phyloP scores from a whole-genome alignment of 1,140 invertebrate genomes.

The Micrasema longulum region DNA sequence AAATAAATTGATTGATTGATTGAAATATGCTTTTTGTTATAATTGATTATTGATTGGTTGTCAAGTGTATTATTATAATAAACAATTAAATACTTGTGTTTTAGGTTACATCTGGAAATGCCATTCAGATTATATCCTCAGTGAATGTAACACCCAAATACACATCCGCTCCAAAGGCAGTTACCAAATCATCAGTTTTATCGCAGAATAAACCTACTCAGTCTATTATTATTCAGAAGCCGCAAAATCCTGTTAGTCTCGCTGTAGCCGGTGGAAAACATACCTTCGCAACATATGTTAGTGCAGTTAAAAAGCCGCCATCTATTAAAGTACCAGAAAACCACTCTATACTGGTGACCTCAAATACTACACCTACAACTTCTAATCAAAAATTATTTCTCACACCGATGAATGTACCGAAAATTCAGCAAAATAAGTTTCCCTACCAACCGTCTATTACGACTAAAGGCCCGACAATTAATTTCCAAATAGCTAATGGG shows the following conservation, averaged over 20 bases:
- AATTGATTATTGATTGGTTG: too few species aligned
- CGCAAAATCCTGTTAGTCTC: conserved; percentile 65
- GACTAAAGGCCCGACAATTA: conserved; percentile 65
- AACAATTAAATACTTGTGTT: conserved; percentile 51
- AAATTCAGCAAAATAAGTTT: conserved; percentile 65
- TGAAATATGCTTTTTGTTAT: too few species aligned
- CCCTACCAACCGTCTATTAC: conserved; percentile 62
- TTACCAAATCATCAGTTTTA: conserved; percentile 62
- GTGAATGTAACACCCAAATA: conserved; percentile 62
- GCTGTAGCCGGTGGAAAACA: conserved; percentile 60
- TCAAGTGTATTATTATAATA: too few species aligned
- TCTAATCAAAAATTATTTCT: conserved; percentile 65
- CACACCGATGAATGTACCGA: conserved; percentile 65
- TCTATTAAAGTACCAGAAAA: conserved; percentile 59
- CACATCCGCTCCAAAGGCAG: conserved; percentile 59
- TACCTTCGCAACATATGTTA: conserved; percentile 61
- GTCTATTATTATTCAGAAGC: conserved; percentile 67
- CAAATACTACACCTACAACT: conserved; percentile 57
- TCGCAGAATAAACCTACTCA: conserved; percentile 61
- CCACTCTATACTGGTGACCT: conserved; percentile 64
- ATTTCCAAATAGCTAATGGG: conserved; percentile 67
- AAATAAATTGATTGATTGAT: too few species aligned
- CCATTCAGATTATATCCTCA: conserved; percentile 64
- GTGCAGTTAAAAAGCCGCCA: conserved; percentile 60
- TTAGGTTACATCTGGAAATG: conserved; percentile 62